These are phyloP conservation scores for Pyrocoelia pectoralis DNA, from an alignment of 2,888 invertebrate genomes.

Conservation along the genomic window DNA sequence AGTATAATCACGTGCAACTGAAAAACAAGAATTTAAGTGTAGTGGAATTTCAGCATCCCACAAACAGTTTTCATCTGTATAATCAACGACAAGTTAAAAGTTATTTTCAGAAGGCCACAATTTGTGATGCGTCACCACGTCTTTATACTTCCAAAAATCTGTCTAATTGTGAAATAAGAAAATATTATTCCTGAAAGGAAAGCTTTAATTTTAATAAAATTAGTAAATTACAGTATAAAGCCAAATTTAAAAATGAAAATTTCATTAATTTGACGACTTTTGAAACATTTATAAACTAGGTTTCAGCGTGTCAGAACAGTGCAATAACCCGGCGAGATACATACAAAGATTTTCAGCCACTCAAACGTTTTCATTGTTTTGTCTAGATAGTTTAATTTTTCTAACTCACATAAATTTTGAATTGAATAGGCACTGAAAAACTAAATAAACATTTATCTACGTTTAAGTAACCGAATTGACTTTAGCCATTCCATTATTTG, in stretches of 20 bases:
- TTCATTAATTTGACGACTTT: background rate
- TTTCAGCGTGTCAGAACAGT: constrained; percentile 19
- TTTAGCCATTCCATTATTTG: constrained; percentile 33
- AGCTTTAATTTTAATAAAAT: background rate
- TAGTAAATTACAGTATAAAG: background rate
- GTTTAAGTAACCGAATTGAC: constrained; percentile 18
- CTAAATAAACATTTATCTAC: constrained; percentile 21
- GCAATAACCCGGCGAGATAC: constrained; percentile 26
- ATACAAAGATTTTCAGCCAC: constrained; percentile 5
- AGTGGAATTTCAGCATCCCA: constrained; percentile 19
- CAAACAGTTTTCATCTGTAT: constrained; percentile 22
- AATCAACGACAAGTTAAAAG: constrained; percentile 26
- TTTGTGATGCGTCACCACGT: constrained; percentile 19
- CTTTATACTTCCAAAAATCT: constrained; percentile 4
- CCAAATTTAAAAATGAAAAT: background rate
- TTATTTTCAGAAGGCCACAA: constrained; percentile 32
- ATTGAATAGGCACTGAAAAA: background rate
- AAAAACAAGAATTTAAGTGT: background rate
- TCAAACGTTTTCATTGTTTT: constrained; percentile 13
- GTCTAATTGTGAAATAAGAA: background rate
- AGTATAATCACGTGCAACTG: background rate
- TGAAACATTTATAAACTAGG: constrained; percentile 16
- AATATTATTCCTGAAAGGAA: background rate
- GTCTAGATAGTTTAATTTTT: constrained; percentile 17
- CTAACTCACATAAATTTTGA: constrained; percentile 7